A percentile compares a stretch with the other conserved stretches of the same genome.
Conservation (phyloP, 2,113 vertebrate genomes). For the Periophthalmus modestus region DNA sequence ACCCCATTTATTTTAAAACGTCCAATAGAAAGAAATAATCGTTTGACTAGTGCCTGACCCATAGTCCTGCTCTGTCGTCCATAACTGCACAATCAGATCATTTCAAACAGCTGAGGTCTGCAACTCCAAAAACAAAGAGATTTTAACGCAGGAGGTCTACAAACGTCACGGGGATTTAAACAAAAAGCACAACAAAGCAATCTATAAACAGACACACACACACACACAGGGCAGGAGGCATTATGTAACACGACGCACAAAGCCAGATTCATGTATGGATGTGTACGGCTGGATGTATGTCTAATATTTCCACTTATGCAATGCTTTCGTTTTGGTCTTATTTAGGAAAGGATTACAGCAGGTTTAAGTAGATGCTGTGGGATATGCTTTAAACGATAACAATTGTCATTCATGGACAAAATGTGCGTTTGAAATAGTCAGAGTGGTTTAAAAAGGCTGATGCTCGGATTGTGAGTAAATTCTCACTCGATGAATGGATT, state of each 20-base stretch:
- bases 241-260: neutral
- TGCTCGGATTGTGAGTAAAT: neutral
- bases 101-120: neutral
- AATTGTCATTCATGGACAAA: neutral
- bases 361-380: neutral
- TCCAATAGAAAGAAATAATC: no score
- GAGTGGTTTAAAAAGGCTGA: neutral
- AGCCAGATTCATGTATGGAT: neutral
- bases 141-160: neutral
- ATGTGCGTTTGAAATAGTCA: neutral
- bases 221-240: neutral
- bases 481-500: no score
- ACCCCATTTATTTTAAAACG: no score
- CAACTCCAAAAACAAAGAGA: neutral
- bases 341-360: slow-evolving; percentile 1
- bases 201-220: neutral
- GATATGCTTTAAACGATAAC: neutral
- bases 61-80: no score
- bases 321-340: neutral
- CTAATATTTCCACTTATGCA: neutral
- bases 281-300: neutral
- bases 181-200: neutral
- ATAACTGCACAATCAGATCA: neutral
- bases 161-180: neutral
- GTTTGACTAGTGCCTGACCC: no score